Conservation (phyloP, 2,113 vertebrate species). For the Plectropomus leopardus region DNA sequence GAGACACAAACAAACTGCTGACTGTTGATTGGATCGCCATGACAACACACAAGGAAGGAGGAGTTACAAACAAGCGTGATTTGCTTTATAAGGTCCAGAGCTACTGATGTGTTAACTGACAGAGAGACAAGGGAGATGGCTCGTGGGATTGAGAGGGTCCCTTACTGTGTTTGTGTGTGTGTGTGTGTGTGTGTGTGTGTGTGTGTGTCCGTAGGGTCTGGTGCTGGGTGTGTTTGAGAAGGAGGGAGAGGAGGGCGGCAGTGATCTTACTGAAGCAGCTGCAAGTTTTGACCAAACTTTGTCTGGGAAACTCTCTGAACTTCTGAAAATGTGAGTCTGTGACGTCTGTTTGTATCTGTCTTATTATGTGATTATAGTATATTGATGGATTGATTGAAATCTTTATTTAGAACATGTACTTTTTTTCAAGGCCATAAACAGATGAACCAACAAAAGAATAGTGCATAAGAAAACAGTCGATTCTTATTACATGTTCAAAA, state of each 20-base stretch:
- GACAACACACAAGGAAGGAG: not conserved
- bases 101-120: not conserved
- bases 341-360: not conserved
- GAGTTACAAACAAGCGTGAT: not conserved
- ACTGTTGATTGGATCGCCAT: not conserved
- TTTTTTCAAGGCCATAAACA: too few species aligned
- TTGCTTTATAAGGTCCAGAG: not conserved
- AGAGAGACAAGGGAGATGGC: not conserved
- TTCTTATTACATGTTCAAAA: too few species aligned
- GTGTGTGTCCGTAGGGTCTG: conserved; percentile 86
- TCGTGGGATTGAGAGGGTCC: not conserved
- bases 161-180: not conserved
- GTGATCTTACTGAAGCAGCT: conserved; percentile 88
- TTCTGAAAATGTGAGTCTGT: conserved; percentile 88
- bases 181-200: not conserved
- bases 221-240: conserved; percentile 92
- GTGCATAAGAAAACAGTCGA: too few species aligned
- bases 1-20: too few species aligned
- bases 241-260: conserved; percentile 81
- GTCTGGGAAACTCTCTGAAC: conserved; percentile 90
- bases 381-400: too few species aligned
- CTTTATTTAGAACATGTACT: too few species aligned
- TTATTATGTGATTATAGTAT: not conserved
- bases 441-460: too few species aligned
- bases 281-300: conserved; percentile 87